A percentile compares a stretch with the other conserved stretches of the same genome.
These are phyloP conservation scores for Ischnura elegans DNA, from an alignment of 2,888 invertebrate species.

Conservation along the genomic window DNA sequence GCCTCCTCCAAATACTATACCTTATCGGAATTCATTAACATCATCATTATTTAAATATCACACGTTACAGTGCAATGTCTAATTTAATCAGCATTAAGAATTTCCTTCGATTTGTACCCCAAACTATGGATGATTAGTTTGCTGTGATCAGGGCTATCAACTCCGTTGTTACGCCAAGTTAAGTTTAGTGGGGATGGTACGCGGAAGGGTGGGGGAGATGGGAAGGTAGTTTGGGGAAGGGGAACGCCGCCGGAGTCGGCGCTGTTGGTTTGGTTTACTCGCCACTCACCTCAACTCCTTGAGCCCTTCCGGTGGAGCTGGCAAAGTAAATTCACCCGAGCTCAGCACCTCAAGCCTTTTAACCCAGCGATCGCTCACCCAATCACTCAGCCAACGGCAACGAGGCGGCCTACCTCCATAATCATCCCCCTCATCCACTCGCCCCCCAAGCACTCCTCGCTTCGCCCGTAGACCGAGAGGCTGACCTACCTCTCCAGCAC, in stretches of 20 bases:
- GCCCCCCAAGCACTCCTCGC: background rate
- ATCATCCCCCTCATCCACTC: background rate
- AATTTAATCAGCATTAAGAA: too few species aligned
- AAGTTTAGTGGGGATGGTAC: too few species aligned
- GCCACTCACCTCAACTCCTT: conserved; percentile 63
- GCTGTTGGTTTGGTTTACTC: conserved; percentile 49
- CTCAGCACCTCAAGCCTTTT: conserved; percentile 28
- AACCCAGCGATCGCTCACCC: conserved; percentile 22
- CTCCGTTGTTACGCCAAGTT: too few species aligned
- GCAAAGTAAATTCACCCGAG: conserved; percentile 47
- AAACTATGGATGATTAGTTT: too few species aligned
- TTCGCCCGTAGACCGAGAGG: too few species aligned
- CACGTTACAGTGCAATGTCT: too few species aligned
- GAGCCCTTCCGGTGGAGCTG: conserved; percentile 57
- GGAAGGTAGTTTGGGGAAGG: background rate
- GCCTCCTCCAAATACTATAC: too few species aligned
- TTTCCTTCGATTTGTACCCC: too few species aligned
- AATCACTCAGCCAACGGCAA: background rate
- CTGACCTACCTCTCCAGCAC: background rate
- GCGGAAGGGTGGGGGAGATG: background rate
- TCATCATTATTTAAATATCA: too few species aligned
- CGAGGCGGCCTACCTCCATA: background rate
- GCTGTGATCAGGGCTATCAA: too few species aligned
- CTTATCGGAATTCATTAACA: too few species aligned
- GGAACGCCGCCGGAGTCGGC: background rate